Evolutionary conservation across 2,797 vertebrate genomes (phyloP).

Genomic region (Spinus olivaceus): DNA sequence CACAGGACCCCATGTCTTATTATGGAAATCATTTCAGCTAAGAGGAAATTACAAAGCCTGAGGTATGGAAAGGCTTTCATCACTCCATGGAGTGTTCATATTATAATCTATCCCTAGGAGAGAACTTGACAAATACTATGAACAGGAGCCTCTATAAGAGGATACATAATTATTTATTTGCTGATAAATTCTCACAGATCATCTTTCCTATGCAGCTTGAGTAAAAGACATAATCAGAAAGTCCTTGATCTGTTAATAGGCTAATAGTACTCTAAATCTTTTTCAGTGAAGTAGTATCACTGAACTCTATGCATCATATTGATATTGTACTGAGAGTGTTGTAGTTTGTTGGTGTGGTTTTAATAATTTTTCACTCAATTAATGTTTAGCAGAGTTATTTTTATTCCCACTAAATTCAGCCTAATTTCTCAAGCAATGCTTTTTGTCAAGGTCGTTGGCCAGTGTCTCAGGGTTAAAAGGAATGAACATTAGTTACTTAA

Average conservation of each 20-base stretch:
- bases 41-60: not conserved
- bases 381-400: not conserved
- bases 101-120: not conserved
- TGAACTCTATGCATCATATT: not conserved
- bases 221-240: slow-evolving; percentile 12
- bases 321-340: not conserved
- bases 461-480: not conserved
- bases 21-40: slow-evolving; percentile 14
- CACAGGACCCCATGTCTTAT: not conserved
- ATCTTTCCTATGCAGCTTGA: not conserved
- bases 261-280: not conserved
- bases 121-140: slow-evolving; percentile 13
- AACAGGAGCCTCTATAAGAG: not conserved
- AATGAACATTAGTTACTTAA: not conserved
- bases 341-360: not conserved
- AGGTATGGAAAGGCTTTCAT: not conserved
- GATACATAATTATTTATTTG: slow-evolving; percentile 17
- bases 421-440: not conserved
- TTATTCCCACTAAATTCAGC: not conserved
- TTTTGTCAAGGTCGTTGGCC: not conserved
- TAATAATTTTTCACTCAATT: not conserved
- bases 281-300: not conserved
- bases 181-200: slow-evolving; percentile 23
- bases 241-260: slow-evolving; percentile 14
- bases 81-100: not conserved